Evolutionary conservation across 2,113 vertebrate genomes (phyloP).

Genomic region (Otolemur garnettii): DNA sequence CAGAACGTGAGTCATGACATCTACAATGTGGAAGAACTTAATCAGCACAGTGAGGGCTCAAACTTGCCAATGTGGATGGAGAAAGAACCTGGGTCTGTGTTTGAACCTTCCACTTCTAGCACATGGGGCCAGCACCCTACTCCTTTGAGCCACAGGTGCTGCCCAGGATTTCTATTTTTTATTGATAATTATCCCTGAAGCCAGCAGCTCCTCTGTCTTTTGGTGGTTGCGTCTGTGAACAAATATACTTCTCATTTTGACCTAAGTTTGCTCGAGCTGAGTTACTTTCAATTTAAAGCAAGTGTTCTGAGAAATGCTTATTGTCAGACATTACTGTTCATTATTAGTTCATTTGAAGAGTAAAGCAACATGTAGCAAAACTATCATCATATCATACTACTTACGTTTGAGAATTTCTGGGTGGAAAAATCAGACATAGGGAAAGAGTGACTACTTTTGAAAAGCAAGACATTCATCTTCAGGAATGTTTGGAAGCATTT

Average conservation of each 20-base stretch:
- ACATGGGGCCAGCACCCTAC: no score
- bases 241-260: constrained; percentile 8
- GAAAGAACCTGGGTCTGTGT: neutral
- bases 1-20: neutral
- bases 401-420: constrained; percentile 12
- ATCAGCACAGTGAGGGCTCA: neutral
- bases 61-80: neutral
- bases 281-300: constrained; percentile 47
- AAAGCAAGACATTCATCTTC: neutral
- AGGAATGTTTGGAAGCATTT: neutral
- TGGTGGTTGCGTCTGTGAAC: neutral
- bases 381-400: neutral
- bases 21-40: neutral
- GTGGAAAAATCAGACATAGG: neutral
- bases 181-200: neutral
- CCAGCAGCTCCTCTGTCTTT: neutral
- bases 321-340: constrained; percentile 5
- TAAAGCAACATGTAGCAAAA: neutral
- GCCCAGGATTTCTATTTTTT: neutral
- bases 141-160: no score
- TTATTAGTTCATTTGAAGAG: constrained; percentile 6
- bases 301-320: constrained; percentile 36
- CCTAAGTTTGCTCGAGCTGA: neutral
- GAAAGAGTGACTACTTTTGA: neutral
- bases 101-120: no score